Base-by-base conservation (phyloP, 2,113 vertebrate species). In the Platysternon megacephalum region DNA sequence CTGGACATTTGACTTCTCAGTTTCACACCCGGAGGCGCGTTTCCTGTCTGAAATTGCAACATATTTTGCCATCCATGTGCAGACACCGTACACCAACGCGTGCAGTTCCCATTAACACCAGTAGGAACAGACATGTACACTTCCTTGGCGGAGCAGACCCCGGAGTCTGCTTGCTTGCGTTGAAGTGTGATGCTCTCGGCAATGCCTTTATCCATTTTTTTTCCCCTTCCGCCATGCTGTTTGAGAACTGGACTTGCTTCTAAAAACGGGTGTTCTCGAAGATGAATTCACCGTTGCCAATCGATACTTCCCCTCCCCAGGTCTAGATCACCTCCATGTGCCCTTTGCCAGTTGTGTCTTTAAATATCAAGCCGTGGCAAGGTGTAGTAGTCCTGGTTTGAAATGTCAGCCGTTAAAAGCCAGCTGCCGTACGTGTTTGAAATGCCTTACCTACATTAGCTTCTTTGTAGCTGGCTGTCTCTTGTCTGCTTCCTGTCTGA, bases 401-500 rank as follows among this genome's bases (percentile, higher is more conserved):
- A 97, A 97, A 97, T 95, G 95, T 92, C 97, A 95, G 93, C 93
- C 72, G 11, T 90, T 21, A 86, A 89, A 80, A 92, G 95, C 76
- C 95, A 85, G 68, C 86, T 8, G 91, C 95, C 78, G 85, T 76
- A 53, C 79, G 88, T 56, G 79, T 94, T 95, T 96, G 98, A 98
- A 97, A 97, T 96, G 96, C 97, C 97, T 97, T 58, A 91, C 55
- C 95, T 93, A 83, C 90, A 96, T 91, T 52, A 90, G 90, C 88
- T 48, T 82, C 93, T 91, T 97, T 97, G 90, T 96, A 95, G 97
- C 95, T 97, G 90, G 86, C 46, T 95, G 95, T 96, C 95, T 96
- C 94, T 22, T 74, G 95, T 97, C 96, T 96, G 97, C 97, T 98
- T 97, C 97, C 98, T 95, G 97, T 95, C 91, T 56, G 90, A 88